Evolutionary conservation across 2,888 invertebrate genomes (phyloP).

Genomic region (Maniola hyperantus): DNA sequence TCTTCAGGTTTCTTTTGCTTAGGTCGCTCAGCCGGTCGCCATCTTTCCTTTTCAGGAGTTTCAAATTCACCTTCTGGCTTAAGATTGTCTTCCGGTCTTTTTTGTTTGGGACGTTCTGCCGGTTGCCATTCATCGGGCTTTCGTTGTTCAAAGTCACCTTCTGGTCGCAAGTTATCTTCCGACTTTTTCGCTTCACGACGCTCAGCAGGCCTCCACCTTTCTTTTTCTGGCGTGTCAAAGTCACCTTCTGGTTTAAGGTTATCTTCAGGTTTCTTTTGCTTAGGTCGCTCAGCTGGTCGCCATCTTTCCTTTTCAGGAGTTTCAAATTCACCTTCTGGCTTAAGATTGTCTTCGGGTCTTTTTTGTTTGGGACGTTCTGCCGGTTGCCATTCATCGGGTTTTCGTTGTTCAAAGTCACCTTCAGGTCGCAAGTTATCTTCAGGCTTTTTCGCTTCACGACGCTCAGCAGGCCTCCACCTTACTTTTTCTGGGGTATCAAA

Average conservation of each 20-base stretch:
- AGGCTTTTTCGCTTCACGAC: conserved; percentile 63
- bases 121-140: conserved; percentile 59
- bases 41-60: conserved; percentile 59
- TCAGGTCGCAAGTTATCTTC: conserved; percentile 75
- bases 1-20: conserved; percentile 80
- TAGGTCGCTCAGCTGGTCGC: too few species aligned
- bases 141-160: conserved; percentile 78
- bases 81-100: conserved; percentile 77
- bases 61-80: conserved; percentile 76
- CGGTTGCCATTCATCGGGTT: conserved; percentile 53
- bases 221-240: conserved; percentile 84
- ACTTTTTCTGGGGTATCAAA: conserved; percentile 85
- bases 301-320: conserved; percentile 50
- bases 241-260: conserved; percentile 82
- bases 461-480: conserved; percentile 66
- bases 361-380: conserved; percentile 62
- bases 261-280: conserved; percentile 71
- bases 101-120: conserved; percentile 55
- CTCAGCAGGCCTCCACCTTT: conserved; percentile 65
- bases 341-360: conserved; percentile 79
- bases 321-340: conserved; percentile 80
- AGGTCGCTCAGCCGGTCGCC: conserved; percentile 78
- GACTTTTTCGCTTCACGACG: conserved; percentile 62
- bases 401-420: conserved; percentile 74
- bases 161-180: conserved; percentile 79